A percentile compares a stretch with the other conserved stretches of the same genome.
Conservation (phyloP, 2,888 invertebrate genomes). For the Drosophila niveifrons region DNA sequence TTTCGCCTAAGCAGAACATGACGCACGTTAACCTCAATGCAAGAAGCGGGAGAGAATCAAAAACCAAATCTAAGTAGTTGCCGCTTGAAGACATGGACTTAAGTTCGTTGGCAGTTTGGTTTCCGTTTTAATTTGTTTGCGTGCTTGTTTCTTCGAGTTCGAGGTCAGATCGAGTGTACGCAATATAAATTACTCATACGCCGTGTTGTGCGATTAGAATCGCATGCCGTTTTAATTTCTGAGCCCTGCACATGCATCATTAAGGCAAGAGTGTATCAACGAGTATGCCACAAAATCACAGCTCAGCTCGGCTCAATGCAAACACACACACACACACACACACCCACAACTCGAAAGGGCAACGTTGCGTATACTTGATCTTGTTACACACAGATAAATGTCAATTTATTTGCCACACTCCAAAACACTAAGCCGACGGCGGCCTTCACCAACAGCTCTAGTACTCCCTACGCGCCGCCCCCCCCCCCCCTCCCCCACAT, state of each 20-base stretch:
- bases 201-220: constrained; percentile 54
- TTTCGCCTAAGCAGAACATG: constrained; percentile 64
- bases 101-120: constrained; percentile 43
- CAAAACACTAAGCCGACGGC: constrained; percentile 70
- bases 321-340: constrained; percentile 8
- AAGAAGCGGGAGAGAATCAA: background rate
- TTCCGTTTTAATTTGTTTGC: constrained; percentile 63
- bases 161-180: constrained; percentile 47
- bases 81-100: constrained; percentile 5
- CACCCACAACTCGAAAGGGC: constrained; percentile 32
- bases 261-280: constrained; percentile 47
- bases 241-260: constrained; percentile 46
- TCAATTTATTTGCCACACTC: constrained; percentile 81
- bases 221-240: constrained; percentile 33
- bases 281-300: constrained; percentile 62
- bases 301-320: constrained; percentile 41
- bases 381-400: constrained; percentile 79
- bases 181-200: constrained; percentile 62
- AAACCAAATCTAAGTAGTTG: constrained; percentile 2
- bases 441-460: constrained; percentile 53
- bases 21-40: constrained; percentile 64
- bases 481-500: background rate
- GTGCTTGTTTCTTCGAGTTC: constrained; percentile 12
- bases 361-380: constrained; percentile 78
- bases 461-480: background rate